phyloP scores from a whole-genome alignment of 2,113 vertebrate genomes.

The Taurulus bubalis region DNA sequence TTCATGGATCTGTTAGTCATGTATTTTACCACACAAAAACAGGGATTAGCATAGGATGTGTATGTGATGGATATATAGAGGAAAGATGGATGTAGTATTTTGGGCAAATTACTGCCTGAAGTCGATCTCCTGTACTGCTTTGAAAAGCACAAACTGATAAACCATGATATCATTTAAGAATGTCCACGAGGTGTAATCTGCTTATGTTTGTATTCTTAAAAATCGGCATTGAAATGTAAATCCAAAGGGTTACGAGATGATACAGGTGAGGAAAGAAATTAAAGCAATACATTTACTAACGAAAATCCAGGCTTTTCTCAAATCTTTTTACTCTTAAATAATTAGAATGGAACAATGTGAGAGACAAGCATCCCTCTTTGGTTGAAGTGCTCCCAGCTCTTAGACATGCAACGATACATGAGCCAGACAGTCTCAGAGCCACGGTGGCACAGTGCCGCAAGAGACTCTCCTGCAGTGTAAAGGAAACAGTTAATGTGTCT shows the following conservation, averaged over 20 bases:
- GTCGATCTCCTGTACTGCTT: not conserved
- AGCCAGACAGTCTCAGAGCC: not conserved
- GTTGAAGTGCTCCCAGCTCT: not conserved
- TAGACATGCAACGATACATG: not conserved
- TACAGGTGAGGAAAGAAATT: not conserved
- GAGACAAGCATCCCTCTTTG: not conserved
- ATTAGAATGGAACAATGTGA: not conserved
- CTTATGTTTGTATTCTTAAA: not conserved
- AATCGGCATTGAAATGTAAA: not conserved
- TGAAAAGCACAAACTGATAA: not conserved
- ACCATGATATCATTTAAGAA: not conserved
- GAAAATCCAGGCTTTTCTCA: not conserved
- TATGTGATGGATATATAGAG: no score
- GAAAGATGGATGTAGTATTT: no score
- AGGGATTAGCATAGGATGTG: no score
- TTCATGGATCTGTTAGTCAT: slow-evolving; percentile 14
- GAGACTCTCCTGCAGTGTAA: not conserved
- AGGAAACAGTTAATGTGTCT: not conserved
- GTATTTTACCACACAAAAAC: no score
- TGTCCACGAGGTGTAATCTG: not conserved
- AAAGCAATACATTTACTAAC: not conserved
- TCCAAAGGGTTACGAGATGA: not conserved
- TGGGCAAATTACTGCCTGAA: not conserved
- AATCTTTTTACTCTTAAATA: not conserved
- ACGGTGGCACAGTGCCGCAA: not conserved